Percentiles rank a stretch among this genome's conserved stretches.
These are phyloP conservation scores for Napeogenes sylphis DNA, from an alignment of 2,888 invertebrate species.

Conservation along the genomic window DNA sequence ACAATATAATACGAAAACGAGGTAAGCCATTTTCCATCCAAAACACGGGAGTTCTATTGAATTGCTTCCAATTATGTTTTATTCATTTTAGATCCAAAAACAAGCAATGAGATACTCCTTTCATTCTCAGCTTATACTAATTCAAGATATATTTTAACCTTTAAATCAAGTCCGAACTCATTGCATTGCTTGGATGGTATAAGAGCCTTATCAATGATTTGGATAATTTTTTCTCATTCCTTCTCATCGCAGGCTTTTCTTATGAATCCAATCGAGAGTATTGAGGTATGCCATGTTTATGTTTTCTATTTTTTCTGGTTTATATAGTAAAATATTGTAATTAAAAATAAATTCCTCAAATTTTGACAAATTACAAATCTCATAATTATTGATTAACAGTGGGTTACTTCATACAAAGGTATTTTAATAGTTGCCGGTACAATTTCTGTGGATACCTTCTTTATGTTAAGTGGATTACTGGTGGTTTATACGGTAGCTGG, in stretches of 20 bases:
- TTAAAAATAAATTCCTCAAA: too few species aligned
- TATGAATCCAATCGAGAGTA: conserved; percentile 32
- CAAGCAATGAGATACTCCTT: conserved; percentile 28
- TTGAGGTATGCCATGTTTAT: conserved; percentile 25
- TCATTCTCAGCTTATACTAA: conserved; percentile 54
- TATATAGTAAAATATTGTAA: not conserved
- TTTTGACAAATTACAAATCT: conserved; percentile 25
- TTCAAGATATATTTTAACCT: conserved; percentile 46
- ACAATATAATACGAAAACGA: conserved; percentile 11
- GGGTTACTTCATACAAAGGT: conserved; percentile 30
- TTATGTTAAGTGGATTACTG: conserved; percentile 44
- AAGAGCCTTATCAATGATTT: conserved; percentile 56
- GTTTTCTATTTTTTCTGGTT: not conserved
- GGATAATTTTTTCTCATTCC: conserved; percentile 60
- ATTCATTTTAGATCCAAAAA: conserved; percentile 38
- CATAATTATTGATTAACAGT: conserved; percentile 37
- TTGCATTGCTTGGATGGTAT: conserved; percentile 63
- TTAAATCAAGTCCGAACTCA: conserved; percentile 38
- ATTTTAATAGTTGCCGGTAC: conserved; percentile 48
- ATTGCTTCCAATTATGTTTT: not conserved
- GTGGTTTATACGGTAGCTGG: conserved; percentile 37
- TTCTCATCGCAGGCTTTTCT: conserved; percentile 29
- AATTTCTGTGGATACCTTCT: conserved; percentile 79
- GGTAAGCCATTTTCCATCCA: conserved; percentile 7
- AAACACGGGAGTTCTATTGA: not conserved